These are phyloP conservation scores for Tetrax tetrax DNA, from an alignment of 2,113 vertebrate species.

Conservation along the genomic window DNA sequence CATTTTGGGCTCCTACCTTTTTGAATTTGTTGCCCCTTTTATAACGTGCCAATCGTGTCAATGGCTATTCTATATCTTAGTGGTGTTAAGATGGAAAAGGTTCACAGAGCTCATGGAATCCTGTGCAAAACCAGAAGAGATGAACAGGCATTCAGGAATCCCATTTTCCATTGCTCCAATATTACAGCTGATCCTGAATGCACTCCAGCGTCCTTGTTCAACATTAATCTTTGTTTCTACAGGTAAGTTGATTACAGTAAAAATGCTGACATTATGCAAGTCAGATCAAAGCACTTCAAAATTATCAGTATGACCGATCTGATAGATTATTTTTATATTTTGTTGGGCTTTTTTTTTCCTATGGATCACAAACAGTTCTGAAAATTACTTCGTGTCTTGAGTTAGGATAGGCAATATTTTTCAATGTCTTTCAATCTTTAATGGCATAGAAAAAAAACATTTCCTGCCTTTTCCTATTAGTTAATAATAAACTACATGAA, in stretches of 20 bases:
- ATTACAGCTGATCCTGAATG: not conserved
- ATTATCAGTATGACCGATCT: not conserved
- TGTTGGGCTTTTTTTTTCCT: not conserved
- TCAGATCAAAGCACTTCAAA: not conserved
- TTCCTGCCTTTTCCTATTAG: not conserved
- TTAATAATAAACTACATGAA: not conserved
- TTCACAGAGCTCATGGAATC: not conserved
- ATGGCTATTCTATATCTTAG: not conserved
- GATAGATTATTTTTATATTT: not conserved
- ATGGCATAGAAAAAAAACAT: not conserved
- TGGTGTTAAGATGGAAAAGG: not conserved
- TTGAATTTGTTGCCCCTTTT: not conserved
- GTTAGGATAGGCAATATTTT: not conserved
- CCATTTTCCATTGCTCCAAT: not conserved
- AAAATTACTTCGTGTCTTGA: not conserved
- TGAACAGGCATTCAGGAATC: not conserved
- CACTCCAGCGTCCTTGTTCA: not conserved
- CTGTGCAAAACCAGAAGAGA: not conserved
- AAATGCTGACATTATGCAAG: not conserved
- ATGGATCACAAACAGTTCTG: not conserved
- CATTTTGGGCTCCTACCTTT: not conserved
- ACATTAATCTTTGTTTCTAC: not conserved
- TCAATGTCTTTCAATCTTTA: not conserved
- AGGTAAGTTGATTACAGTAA: not conserved
- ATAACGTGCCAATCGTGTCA: fast-evolving